Base-by-base conservation (phyloP, 1,140 invertebrate genomes). In the Leptinotarsa undecemlineata region DNA sequence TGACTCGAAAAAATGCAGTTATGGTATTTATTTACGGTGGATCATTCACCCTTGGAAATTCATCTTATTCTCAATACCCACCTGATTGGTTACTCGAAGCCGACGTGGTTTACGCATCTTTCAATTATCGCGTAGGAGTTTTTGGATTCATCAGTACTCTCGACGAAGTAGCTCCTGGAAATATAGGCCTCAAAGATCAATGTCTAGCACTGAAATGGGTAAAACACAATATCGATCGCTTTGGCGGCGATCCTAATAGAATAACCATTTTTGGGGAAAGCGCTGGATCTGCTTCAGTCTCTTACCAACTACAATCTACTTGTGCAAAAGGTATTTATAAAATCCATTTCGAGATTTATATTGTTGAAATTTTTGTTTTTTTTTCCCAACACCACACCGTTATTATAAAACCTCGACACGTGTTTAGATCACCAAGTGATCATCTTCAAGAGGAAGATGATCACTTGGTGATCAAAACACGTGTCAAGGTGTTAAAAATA, bases 11-110 rank as follows among this genome's bases (percentile, higher is more conserved):
- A 21, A 21, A 64, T 8, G 42, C 75, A 11, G 72, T 72, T 14
- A 76, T 76, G 75, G 88, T 94, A 1, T 95, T 89, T 88, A 88
- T 95, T 21, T 90, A 94, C 82, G 93, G 93, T 0, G 93, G 94
- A 2, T 89, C 88, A 3, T 93, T 93, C 76, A 86, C 88, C 11
- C 85, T 87, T 71, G 91, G 92, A 3, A 89, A 88, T 1, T 89
- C 88, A n/a, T 89, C 89, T 78, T 86, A 87, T 2, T 88, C 89
- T 63, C 80, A 89, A 0, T 90, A 91, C 78, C 90, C 90, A 0
- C 90, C 91, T 0, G 90, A 92, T 77, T 90, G 91, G 72, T 85
- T 94, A 3, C 84, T 91, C 1, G 86, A 88, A 4, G 89, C 91
- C 14, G 88, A 90, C 26, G 87, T 94, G 0, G 88, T 93, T 2